phyloP scores from a whole-genome alignment of 2,113 vertebrate species.

The Gopherus evgoodei region DNA sequence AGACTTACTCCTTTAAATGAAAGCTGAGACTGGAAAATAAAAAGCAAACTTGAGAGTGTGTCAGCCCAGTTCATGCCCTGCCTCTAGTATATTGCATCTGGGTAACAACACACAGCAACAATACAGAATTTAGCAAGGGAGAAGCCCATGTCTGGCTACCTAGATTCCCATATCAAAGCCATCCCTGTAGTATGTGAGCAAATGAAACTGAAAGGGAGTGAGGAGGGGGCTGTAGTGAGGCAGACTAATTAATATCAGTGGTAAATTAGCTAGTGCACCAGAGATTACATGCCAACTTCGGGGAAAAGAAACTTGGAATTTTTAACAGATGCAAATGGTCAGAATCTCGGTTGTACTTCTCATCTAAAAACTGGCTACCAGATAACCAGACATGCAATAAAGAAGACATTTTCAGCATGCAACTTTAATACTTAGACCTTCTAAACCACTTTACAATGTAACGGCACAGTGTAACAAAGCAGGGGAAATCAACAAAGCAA shows the following conservation, averaged over 20 bases:
- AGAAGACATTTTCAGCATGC: not conserved
- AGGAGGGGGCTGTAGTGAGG: not conserved
- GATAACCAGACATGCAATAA: not conserved
- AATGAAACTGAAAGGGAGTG: not conserved
- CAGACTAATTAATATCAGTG: fast-evolving
- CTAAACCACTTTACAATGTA: not conserved
- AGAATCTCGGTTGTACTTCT: not conserved
- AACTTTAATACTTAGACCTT: not conserved
- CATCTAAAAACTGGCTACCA: no score
- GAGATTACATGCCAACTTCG: not conserved
- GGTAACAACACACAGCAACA: fast-evolving
- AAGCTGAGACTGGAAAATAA: not conserved
- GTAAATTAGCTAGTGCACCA: not conserved
- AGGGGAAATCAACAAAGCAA: no score
- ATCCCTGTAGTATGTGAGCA: fast-evolving
- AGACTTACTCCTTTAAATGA: not conserved
- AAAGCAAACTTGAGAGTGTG: not conserved
- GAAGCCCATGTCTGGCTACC: not conserved
- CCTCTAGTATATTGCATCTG: not conserved
- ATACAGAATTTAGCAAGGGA: not conserved
- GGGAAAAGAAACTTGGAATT: not conserved
- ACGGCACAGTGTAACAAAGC: no score
- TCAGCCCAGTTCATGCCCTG: not conserved
- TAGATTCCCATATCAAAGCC: not conserved
- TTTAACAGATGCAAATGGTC: not conserved